Percentiles rank a stretch among this genome's conserved stretches.
phyloP scores from a whole-genome alignment of 2,113 vertebrate species.

The Dryoscopus gambensis region DNA sequence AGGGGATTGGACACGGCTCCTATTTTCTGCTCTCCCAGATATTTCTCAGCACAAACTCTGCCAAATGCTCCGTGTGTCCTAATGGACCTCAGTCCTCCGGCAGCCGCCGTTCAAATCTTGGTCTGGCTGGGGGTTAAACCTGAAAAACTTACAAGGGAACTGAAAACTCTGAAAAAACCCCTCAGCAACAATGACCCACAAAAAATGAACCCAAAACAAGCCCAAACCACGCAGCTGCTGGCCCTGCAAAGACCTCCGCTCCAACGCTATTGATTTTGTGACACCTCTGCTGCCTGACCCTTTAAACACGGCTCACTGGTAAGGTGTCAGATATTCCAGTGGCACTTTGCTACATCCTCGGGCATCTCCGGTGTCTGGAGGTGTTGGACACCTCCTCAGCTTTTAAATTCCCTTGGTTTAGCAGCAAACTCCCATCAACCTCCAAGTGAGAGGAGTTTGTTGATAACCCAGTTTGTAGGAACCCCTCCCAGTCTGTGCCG shows the following conservation, averaged over 20 bases:
- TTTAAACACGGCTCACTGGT: constrained; percentile 59
- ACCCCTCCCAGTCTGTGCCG: background rate
- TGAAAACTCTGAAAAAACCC: background rate
- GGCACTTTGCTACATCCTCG: background rate
- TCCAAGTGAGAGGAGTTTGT: background rate
- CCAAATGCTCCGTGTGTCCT: background rate
- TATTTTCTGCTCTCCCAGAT: background rate
- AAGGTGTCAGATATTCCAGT: background rate
- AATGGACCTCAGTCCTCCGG: background rate
- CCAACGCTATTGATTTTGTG: constrained; percentile 57
- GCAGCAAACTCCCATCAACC: background rate
- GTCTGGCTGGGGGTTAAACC: background rate
- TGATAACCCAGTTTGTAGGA: background rate
- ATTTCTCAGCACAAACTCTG: background rate
- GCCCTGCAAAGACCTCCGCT: background rate
- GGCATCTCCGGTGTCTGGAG: background rate
- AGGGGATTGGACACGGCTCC: background rate
- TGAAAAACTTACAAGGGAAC: background rate
- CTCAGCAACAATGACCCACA: background rate
- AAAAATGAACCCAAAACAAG: background rate
- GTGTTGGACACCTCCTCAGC: background rate
- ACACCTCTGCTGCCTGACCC: constrained; percentile 40
- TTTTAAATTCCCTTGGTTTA: background rate
- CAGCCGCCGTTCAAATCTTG: background rate
- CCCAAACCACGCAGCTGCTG: background rate